Conservation (phyloP, 2,797 vertebrate genomes). For the Loris lydekkerianus region DNA sequence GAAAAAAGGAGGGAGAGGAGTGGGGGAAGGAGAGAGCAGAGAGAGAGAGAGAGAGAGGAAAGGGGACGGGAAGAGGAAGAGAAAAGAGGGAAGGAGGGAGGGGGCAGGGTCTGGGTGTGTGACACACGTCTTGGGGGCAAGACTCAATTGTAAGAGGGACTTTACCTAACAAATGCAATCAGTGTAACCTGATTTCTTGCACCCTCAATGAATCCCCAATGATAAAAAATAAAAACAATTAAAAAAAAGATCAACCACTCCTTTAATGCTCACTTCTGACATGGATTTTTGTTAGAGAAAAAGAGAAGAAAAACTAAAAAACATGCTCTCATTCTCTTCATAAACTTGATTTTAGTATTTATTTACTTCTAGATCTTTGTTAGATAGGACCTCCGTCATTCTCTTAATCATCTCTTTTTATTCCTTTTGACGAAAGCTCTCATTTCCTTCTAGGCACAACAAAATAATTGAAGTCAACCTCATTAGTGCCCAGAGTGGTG, state of each 20-base stretch:
- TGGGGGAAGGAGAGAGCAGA: no score
- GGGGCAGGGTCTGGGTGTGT: no score
- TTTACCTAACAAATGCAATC: no score
- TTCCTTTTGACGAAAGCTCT: not conserved
- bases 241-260: not conserved
- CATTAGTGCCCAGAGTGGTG: not conserved
- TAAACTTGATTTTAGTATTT: not conserved
- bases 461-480: not conserved
- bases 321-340: not conserved
- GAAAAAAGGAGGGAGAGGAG: no score
- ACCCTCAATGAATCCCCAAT: no score
- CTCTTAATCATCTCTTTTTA: not conserved
- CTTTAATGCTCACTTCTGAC: not conserved
- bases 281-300: not conserved
- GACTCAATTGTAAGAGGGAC: no score
- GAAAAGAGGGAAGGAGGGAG: no score
- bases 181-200: no score
- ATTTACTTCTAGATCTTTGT: not conserved
- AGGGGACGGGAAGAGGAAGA: no score
- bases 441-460: not conserved
- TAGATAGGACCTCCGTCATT: conserved; percentile 5
- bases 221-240: no score
- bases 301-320: not conserved
- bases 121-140: no score
- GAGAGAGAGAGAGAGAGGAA: no score